Evolutionary conservation across 1,140 invertebrate genomes (phyloP).

Genomic region (Homalodisca vitripennis): DNA sequence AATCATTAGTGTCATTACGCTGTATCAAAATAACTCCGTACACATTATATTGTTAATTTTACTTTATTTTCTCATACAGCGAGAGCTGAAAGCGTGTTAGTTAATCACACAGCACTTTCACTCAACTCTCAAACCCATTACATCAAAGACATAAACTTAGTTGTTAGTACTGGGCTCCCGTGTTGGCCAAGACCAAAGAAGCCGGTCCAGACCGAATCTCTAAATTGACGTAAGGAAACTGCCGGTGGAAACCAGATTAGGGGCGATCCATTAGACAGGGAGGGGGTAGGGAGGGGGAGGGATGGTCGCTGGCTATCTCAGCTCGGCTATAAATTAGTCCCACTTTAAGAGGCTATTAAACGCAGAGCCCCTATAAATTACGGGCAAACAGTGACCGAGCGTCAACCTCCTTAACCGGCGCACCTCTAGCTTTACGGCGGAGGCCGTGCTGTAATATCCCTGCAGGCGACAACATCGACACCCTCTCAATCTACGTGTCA

Average conservation of each 20-base stretch:
- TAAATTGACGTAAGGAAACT: conserved; percentile 24
- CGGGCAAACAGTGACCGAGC: conserved; percentile 5
- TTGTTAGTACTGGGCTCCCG: not conserved
- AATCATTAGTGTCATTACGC: too few relatives aligned
- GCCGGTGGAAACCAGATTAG: not conserved
- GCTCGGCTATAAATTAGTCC: conserved; percentile 18
- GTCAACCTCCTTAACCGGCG: not conserved
- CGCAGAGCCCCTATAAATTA: conserved; percentile 24
- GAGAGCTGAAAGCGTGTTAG: too few relatives aligned
- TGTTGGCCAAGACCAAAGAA: not conserved
- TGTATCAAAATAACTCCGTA: too few relatives aligned
- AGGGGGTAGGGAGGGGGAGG: not conserved
- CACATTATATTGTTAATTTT: too few relatives aligned
- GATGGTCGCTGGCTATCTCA: conserved; percentile 5
- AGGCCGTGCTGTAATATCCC: not conserved
- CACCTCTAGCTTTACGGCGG: too few relatives aligned
- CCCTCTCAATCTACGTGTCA: not conserved
- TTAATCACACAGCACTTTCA: too few relatives aligned
- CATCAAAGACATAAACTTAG: conserved; percentile 1
- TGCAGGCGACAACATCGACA: not conserved
- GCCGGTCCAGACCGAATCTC: not conserved
- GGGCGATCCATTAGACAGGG: conserved; percentile 3
- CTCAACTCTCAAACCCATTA: too few relatives aligned
- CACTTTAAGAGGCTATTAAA: conserved; percentile 26
- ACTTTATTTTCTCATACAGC: too few relatives aligned